Evolutionary conservation across 2,797 vertebrate genomes (phyloP), one percentile per base, ranked within the genome.

Genomic region (Tapera naevia): DNA sequence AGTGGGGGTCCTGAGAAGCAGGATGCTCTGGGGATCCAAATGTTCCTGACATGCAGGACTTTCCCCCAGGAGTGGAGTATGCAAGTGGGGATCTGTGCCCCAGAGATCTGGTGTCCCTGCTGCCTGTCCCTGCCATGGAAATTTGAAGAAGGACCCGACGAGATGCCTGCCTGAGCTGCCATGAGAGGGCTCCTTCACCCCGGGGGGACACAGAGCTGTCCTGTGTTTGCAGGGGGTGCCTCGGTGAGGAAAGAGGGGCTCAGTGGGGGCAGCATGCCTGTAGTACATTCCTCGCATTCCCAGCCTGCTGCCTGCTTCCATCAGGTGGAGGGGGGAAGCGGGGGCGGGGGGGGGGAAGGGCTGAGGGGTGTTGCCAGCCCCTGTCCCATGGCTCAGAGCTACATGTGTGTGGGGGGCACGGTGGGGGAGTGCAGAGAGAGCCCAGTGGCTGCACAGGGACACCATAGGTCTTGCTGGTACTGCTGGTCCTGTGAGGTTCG

Each of bases 231-330:
- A 27, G 56, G 24, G 32, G 57, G 27, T 22, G 4, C 27, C 39
- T 45, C 37, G 2, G 50, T 64, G 79, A n/a, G 74, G 19, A 21
- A 24, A 65, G 65, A 22, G 51, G 57, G 14, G 33, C 48, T 61
- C 32, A 27, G 46, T 9, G 14, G 53, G 51, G 71, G 39, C 82
- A 72, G 91, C 61, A 6, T 89, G 76, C 91, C 80, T 85, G 78
- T 13, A 19, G 56, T 61, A 62, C 92, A 93, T 95, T 95, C 90
- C 74, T 92, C 22, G 3, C 85, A 91, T 95, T 94, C 92, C 82
- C 71, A 91, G 81, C 39, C 79, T 76, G 83, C 66, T 46, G 84
- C 32, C 41, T 82, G 22, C 67, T 72, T 75, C 57, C 70, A 6
- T 45, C 4, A 48, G 28, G 61, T 1, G 23, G 8, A 23, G 28